A percentile compares a stretch with the other conserved stretches of the same genome.
These are phyloP conservation scores for Thecophora atra DNA, from an alignment of 2,888 invertebrate species.

Conservation along the genomic window DNA sequence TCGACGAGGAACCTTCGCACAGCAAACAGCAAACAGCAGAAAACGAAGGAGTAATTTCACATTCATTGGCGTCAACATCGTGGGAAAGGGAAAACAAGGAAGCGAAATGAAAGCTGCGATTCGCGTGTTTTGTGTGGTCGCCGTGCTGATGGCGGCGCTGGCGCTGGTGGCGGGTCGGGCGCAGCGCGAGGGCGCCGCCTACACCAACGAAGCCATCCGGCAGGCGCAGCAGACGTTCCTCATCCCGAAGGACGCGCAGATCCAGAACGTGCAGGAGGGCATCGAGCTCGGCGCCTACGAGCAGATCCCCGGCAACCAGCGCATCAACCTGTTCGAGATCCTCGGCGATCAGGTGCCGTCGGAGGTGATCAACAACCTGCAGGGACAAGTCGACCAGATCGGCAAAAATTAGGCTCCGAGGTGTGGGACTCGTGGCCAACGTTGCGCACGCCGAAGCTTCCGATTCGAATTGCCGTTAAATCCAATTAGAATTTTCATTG, in stretches of 20 bases:
- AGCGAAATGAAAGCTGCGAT: conserved; percentile 17
- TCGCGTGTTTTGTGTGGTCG: background rate
- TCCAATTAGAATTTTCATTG: too few relatives aligned
- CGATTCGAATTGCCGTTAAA: too few relatives aligned
- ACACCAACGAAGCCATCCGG: conserved; percentile 85
- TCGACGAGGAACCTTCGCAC: conserved; percentile 52
- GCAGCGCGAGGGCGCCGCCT: conserved; percentile 82
- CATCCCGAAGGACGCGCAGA: conserved; percentile 86
- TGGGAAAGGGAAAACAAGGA: conserved; percentile 12
- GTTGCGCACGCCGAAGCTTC: too few relatives aligned
- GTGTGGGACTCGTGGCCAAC: too few relatives aligned
- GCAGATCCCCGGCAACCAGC: conserved; percentile 85
- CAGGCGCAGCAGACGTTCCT: conserved; percentile 87
- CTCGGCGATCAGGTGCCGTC: conserved; percentile 86
- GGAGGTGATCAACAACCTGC: conserved; percentile 88
- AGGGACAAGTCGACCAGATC: conserved; percentile 85
- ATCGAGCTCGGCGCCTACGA: conserved; percentile 87
- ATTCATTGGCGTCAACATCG: conserved; percentile 26
- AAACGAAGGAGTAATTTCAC: conserved; percentile 18
- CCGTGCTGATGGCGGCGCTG: conserved; percentile 45
- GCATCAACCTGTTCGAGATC: conserved; percentile 84
- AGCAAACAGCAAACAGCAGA: conserved; percentile 24
- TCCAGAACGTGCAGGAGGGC: conserved; percentile 87
- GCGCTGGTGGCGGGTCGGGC: conserved; percentile 50
- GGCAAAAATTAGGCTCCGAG: conserved; percentile 71